A percentile compares a stretch with the other conserved stretches of the same genome.
These are phyloP conservation scores for Arrhopalites spinosus DNA, from an alignment of 2,888 invertebrate genomes.

Conservation along the genomic window DNA sequence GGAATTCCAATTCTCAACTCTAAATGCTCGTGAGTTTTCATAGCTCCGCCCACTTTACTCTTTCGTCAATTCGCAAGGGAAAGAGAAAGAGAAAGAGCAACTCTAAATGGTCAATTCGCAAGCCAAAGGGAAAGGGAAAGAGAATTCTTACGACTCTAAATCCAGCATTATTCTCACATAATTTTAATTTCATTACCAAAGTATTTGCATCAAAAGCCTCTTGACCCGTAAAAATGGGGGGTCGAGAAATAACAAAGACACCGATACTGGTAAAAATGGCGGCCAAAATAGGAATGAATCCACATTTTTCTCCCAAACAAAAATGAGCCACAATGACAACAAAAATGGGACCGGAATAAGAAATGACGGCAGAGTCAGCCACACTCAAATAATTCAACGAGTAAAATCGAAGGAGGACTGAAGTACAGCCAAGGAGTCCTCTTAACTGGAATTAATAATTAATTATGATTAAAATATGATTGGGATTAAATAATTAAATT, in stretches of 20 bases:
- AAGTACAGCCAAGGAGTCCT: conserved; percentile 29
- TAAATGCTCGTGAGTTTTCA: no score
- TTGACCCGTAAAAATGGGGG: conserved; percentile 31
- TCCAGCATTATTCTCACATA: no score
- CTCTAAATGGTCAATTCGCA: no score
- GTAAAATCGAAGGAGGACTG: conserved; percentile 17
- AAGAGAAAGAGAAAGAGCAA: no score
- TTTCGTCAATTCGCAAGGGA: no score
- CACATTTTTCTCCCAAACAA: conserved; percentile 31
- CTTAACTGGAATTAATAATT: conserved; percentile 17
- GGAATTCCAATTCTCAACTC: no score
- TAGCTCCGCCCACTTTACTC: no score
- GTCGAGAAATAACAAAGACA: conserved; percentile 22
- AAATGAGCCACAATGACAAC: conserved; percentile 31
- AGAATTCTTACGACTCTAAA: no score
- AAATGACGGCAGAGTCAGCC: conserved; percentile 27
- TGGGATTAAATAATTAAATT: neutral
- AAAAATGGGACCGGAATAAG: conserved; percentile 30
- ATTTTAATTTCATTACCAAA: conserved; percentile 21
- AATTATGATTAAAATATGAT: neutral
- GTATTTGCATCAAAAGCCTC: conserved; percentile 1
- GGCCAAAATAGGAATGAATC: conserved; percentile 8
- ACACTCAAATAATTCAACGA: conserved; percentile 28
- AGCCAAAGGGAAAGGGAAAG: no score
- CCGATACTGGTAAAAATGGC: conserved; percentile 23